Percentiles rank a stretch among this genome's conserved stretches.
These are phyloP conservation scores for Galemys pyrenaicus DNA, from an alignment of 2,113 vertebrate genomes.

Conservation along the genomic window DNA sequence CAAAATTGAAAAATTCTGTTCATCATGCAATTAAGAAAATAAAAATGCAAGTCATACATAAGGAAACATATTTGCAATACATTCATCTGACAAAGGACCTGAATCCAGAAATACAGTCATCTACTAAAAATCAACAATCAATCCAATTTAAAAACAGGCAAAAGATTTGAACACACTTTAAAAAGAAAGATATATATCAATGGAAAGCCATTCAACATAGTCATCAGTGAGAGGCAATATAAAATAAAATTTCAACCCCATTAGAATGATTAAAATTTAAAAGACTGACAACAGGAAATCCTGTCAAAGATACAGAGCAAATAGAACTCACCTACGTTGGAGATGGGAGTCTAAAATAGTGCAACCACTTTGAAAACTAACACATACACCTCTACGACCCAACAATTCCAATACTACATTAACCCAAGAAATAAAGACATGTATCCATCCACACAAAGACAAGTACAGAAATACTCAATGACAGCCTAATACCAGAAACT, in stretches of 20 bases:
- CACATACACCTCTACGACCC: background rate
- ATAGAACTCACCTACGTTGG: background rate
- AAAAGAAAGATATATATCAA: background rate
- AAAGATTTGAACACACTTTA: background rate
- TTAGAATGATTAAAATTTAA: too few species aligned
- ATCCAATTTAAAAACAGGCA: too few species aligned
- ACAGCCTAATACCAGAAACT: background rate
- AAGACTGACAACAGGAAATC: background rate
- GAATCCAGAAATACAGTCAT: slow-evolving; percentile 2
- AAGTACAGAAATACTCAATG: background rate
- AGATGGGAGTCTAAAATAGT: background rate
- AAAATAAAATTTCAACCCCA: background rate
- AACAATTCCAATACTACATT: background rate
- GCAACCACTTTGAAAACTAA: background rate
- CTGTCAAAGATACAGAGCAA: background rate
- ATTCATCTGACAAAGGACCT: background rate
- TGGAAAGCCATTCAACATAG: background rate
- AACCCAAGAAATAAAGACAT: background rate
- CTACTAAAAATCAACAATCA: background rate
- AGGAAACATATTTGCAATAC: background rate
- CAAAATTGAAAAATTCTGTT: slow-evolving; percentile 20
- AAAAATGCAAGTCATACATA: background rate
- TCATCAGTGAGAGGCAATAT: background rate
- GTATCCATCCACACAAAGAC: background rate
- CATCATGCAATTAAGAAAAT: background rate